Evolutionary conservation across 2,888 invertebrate genomes (phyloP).

Genomic region (Sacculina carcini): DNA sequence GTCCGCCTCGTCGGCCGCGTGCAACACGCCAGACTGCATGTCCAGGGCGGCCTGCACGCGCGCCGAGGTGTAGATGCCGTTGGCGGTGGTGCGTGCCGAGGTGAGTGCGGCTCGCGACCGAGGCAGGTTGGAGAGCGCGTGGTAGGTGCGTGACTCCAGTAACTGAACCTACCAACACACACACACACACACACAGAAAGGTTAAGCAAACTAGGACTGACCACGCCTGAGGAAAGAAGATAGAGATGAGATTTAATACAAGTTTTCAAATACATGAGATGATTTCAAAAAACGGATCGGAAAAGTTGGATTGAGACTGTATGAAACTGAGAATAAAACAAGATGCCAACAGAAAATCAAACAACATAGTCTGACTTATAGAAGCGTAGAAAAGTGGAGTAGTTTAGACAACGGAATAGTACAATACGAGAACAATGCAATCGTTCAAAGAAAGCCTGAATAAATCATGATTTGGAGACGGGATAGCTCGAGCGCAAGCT

Average conservation of each 20-base stretch:
- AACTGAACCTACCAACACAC: conserved; percentile 63
- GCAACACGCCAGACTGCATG: conserved; percentile 46
- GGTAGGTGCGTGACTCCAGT: conserved; percentile 93
- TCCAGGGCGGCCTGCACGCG: conserved; percentile 94
- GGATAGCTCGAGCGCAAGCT: no score
- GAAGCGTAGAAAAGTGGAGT: no score
- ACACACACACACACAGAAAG: no score
- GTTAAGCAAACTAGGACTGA: no score
- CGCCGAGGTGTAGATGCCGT: conserved; percentile 96
- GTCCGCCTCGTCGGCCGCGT: conserved; percentile 98
- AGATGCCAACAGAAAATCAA: neutral
- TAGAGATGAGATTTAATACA: neutral
- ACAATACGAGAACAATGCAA: no score
- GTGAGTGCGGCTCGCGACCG: conserved; percentile 89
- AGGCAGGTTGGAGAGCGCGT: conserved; percentile 84
- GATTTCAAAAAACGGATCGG: no score
- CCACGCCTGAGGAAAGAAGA: neutral
- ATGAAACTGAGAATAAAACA: no score
- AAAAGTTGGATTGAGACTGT: no score
- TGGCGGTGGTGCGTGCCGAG: conserved; percentile 96
- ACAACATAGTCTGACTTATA: neutral
- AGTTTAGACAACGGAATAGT: no score
- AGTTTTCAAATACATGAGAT: neutral
- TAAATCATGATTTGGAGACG: no score
- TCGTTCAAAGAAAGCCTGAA: no score